These are phyloP conservation scores for Emydocephalus ijimae DNA, from an alignment of 2,113 vertebrate genomes.

Conservation along the genomic window DNA sequence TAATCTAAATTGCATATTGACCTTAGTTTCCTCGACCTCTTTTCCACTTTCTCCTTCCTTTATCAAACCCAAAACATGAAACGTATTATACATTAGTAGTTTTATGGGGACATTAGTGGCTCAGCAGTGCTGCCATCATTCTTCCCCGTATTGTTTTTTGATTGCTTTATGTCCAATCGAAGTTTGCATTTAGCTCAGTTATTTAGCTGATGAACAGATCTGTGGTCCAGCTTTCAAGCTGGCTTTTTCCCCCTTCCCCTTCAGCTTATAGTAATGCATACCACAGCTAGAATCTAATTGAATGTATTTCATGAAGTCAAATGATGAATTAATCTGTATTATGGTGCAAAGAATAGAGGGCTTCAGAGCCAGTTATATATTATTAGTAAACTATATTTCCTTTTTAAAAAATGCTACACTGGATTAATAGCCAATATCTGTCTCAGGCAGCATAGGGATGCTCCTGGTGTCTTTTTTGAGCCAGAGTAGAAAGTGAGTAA, in stretches of 20 bases:
- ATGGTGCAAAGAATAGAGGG: conserved; percentile 56
- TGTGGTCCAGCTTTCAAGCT: conserved; percentile 43
- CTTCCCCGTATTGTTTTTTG: conserved; percentile 43
- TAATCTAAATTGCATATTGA: neutral
- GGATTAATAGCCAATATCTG: neutral
- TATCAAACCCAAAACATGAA: conserved; percentile 5
- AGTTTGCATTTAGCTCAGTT: conserved; percentile 51
- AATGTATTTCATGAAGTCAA: conserved; percentile 58
- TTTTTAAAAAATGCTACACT: neutral
- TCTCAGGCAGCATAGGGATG: neutral
- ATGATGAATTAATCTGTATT: conserved; percentile 69
- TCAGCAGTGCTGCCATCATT: conserved; percentile 32
- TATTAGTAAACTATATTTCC: conserved; percentile 42
- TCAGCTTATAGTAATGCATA: conserved; percentile 60
- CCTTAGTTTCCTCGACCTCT: neutral
- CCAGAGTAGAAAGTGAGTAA: neutral
- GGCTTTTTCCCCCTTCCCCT: conserved; percentile 44
- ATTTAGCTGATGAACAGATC: conserved; percentile 19
- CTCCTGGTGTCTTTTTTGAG: neutral
- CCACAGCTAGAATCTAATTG: conserved; percentile 66
- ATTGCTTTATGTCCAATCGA: conserved; percentile 54
- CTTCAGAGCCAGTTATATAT: conserved; percentile 59
- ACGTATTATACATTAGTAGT: conserved; percentile 6
- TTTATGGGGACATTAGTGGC: conserved; percentile 33
- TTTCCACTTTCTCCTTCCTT: neutral